Conservation (phyloP, 64 coral and sea anemone species). For the Trachythela sp. region DNA sequence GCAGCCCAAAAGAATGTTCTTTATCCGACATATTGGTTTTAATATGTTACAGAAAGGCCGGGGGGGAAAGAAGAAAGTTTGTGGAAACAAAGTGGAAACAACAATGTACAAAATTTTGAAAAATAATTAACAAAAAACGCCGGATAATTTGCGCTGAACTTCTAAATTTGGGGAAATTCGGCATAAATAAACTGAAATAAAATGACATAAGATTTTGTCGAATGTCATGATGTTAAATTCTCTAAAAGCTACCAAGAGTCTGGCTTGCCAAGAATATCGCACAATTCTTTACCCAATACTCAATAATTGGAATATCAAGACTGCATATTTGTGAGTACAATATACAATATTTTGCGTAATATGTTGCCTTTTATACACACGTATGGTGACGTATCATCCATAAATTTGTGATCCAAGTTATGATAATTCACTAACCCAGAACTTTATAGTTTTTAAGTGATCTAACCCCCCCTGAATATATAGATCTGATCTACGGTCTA, state of each 20-base stretch:
- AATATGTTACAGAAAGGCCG: neutral
- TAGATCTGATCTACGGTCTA: too few species aligned
- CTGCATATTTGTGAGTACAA: neutral
- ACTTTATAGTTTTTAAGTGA: too few species aligned
- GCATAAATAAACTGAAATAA: neutral
- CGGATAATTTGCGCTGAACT: too few species aligned
- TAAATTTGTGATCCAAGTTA: too few species aligned
- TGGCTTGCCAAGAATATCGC: neutral
- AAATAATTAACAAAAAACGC: too few species aligned
- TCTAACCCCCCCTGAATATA: too few species aligned
- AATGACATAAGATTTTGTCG: neutral
- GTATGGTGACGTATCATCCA: too few species aligned
- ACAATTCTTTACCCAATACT: neutral
- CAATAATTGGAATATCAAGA: neutral
- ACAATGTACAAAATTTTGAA: too few species aligned
- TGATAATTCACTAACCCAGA: too few species aligned
- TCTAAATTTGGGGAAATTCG: too few species aligned
- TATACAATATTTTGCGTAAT: neutral
- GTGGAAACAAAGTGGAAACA: too few species aligned
- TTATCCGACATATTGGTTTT: neutral
- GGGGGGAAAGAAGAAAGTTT: neutral
- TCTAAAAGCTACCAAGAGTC: neutral
- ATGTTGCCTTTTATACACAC: too few species aligned
- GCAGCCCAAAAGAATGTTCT: constrained; percentile 7
- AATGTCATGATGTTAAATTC: neutral